Evolutionary conservation across 2,888 invertebrate species (phyloP), one percentile per base, ranked within the genome.

Genomic region (Eristalinus sepulchralis): DNA sequence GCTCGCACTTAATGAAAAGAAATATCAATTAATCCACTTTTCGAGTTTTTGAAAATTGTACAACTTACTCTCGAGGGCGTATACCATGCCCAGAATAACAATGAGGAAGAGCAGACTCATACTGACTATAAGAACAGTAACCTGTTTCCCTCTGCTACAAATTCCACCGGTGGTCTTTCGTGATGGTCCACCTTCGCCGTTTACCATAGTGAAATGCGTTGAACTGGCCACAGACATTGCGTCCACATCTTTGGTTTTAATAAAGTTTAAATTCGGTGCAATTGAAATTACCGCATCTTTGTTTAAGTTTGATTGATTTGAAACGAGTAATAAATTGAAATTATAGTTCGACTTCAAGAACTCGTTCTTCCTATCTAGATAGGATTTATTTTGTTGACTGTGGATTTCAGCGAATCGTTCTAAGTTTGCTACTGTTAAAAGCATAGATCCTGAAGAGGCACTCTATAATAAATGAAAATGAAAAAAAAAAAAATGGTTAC

Each of bases 161-260:
- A 96, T 96, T 90, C 95, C 96, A 88, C 94, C 94, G 90, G 95
- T 95, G 86, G 93, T 94, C 85, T 94, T 93, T 90, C 95, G 94
- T 68, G 92, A 91, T 86, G 94, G 94, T 90, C 95, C 94, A 73
- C 95, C 94, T 89, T 95, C 94, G 75, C 96, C 96, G 91, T 97
- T 97, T 83, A 97, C 96, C 75, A 97, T 96, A 11, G 97, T 97
- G 91, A 97, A 97, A 92, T 97, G 97, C 90, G 96, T 97, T 84
- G 97, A 97, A 93, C 97, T 97, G 71, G 97, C 97, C 83, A 97
- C 94, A 53, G 97, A 97, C 80, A 94, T 94, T 68, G 95, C 94
- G 91, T 97, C 97, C 93, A 93, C 89, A 94, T 94, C 91, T 94
- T 94, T 89, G 93, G 92, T 89, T 91, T 89, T 90, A 82, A 91